Evolutionary conservation across 2,797 vertebrate species (phyloP), one percentile per base, ranked within the genome.

Genomic region (Chaenodraco wilsoni): DNA sequence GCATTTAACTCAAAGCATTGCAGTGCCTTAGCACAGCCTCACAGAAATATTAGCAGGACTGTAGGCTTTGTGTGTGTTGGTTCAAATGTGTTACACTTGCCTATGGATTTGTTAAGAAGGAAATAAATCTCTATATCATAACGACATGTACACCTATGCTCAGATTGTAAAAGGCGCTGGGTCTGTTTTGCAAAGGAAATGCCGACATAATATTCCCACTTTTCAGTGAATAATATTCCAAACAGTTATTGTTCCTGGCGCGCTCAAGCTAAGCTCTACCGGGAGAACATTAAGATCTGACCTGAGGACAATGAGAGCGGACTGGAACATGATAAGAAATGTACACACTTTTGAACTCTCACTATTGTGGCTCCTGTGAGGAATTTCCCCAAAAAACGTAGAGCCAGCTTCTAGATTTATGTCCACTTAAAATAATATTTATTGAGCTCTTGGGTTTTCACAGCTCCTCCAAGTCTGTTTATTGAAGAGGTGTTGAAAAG

Each of bases 371-470:
- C 83, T 91, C 76, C 82, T 83, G 76, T 57, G 58, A 88, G 90
- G 92, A 91, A 92, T 91, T 93, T 93, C 86, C 86, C 73, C 48
- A 4, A 49, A 87, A 90, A 82, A 74, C 77, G 76, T 55, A 82
- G 74, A 84, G 71, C 78, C 72, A 65, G 77, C 78, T 62, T 84
- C 64, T 70, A 89, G 87, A 92, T 91, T 93, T 90, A 88, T 88
- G 83, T 87, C 79, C 48, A 77, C 88, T 91, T 91, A 89, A 82
- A 88, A 94, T 82, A 93, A 94, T 93, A 93, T 95, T 94, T 91
- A 55, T 87, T 57, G 74, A 92, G 84, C 79, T 84, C 80, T 88
- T 81, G 72, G 88, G 87, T 89, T 93, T 94, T 91, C 86, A 90
- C 84, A 89, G 76, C 79, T 91, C 84, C 73, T 65, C 65, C 67